Conservation (phyloP, 35 echinoderm and acorn worm species). For the Nesometra sesokonis region DNA sequence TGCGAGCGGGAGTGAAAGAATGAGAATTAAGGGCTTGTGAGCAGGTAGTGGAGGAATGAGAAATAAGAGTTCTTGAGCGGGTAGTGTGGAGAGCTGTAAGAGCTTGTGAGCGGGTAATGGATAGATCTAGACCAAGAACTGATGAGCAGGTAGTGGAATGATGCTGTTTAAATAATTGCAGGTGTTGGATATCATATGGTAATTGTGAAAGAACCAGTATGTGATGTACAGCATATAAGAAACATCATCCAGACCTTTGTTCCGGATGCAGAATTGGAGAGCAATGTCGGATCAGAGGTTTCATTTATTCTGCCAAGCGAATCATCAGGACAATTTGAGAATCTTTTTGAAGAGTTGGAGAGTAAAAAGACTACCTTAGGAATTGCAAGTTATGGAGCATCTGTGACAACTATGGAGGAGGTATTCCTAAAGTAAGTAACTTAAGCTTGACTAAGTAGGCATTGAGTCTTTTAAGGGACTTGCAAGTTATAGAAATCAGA, state of each 20-base stretch:
- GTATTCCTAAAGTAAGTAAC: slow-evolving; percentile 93
- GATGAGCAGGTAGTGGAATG: too few relatives aligned
- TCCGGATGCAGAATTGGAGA: slow-evolving; percentile 43
- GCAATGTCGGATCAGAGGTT: slow-evolving; percentile 55
- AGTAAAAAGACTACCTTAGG: slow-evolving; percentile 38
- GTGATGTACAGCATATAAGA: slow-evolving; percentile 20
- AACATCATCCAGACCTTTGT: slow-evolving; percentile 34
- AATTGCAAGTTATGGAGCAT: slow-evolving; percentile 71
- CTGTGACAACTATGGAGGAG: slow-evolving; percentile 79
- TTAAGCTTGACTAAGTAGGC: too few relatives aligned
- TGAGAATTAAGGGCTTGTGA: too few relatives aligned
- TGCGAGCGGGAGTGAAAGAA: too few relatives aligned
- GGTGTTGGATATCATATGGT: slow-evolving; percentile 83
- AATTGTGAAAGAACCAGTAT: slow-evolving; percentile 38
- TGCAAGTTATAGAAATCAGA: too few relatives aligned
- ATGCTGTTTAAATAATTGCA: background rate
- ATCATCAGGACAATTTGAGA: slow-evolving; percentile 48
- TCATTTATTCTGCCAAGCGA: slow-evolving; percentile 58
- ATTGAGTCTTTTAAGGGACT: too few relatives aligned
- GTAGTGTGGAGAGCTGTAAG: too few relatives aligned
- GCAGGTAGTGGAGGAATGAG: too few relatives aligned
- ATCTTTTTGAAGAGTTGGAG: slow-evolving; percentile 50
- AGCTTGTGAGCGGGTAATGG: too few relatives aligned
- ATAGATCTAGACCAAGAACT: too few relatives aligned
- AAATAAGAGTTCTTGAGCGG: too few relatives aligned